Conservation (phyloP, 2,797 vertebrate species). For the Podargus strigoides region DNA sequence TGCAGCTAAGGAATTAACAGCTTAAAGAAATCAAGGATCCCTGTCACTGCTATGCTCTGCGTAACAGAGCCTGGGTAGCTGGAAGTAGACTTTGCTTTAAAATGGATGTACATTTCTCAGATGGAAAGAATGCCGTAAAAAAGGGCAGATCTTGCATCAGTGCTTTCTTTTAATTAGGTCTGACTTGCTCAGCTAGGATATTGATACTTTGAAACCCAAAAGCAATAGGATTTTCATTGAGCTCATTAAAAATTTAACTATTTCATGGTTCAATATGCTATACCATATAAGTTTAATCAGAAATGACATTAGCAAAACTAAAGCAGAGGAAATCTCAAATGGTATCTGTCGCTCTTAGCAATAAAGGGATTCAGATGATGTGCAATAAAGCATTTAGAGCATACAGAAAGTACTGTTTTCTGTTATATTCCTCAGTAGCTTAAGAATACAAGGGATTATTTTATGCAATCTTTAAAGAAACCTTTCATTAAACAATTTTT, state of each 20-base stretch:
- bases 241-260: constrained; percentile 45
- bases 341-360: background rate
- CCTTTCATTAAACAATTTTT: background rate
- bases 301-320: background rate
- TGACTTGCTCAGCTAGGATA: background rate
- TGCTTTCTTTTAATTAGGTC: background rate
- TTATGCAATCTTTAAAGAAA: background rate
- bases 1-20: background rate
- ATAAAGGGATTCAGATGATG: background rate
- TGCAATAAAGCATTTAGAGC: background rate
- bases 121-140: background rate
- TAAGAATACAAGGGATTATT: background rate
- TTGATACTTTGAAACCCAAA: constrained; percentile 39
- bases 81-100: background rate
- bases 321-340: background rate
- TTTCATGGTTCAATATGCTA: constrained; percentile 9
- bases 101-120: background rate
- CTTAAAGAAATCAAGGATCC: background rate
- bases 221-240: constrained; percentile 28
- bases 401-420: background rate
- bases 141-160: background rate
- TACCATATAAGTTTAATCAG: constrained; percentile 4
- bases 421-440: background rate
- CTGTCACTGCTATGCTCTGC: background rate
- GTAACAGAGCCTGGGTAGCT: background rate